A percentile compares a stretch with the other conserved stretches of the same genome.
phyloP scores from a whole-genome alignment of 2,797 vertebrate species.

The Darevskia mixta region DNA sequence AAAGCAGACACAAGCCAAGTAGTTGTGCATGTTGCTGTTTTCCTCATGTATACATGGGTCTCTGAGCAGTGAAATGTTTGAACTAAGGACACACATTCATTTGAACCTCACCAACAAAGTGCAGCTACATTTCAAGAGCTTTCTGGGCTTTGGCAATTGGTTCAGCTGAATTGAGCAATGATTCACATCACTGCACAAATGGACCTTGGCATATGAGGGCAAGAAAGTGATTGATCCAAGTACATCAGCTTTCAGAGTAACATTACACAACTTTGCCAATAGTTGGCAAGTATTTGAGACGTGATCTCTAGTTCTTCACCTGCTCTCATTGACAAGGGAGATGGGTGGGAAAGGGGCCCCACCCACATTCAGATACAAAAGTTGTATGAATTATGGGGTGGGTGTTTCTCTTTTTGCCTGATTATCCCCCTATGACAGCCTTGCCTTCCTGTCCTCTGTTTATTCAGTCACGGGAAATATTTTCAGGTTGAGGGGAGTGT shows the following conservation, averaged over 20 bases:
- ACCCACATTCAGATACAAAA: background rate
- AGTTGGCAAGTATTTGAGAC: background rate
- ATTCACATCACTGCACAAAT: background rate
- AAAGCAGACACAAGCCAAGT: too few relatives aligned
- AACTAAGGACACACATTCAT: too few relatives aligned
- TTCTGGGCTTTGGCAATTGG: background rate
- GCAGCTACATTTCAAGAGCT: too few relatives aligned
- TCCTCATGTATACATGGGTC: too few relatives aligned
- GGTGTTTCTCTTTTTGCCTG: background rate
- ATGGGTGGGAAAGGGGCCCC: background rate
- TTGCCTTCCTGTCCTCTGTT: constrained; percentile 34
- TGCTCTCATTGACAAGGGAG: background rate
- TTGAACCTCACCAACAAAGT: too few relatives aligned
- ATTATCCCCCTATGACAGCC: background rate
- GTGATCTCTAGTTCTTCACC: background rate
- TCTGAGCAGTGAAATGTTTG: too few relatives aligned
- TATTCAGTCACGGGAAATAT: constrained; percentile 37
- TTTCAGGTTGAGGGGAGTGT: background rate
- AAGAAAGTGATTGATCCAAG: background rate
- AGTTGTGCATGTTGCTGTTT: too few relatives aligned
- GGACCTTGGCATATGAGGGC: too few relatives aligned
- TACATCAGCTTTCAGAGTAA: too few relatives aligned
- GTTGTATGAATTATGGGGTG: background rate
- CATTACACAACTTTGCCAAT: background rate
- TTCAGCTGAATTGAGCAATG: too few relatives aligned